Base-by-base conservation (phyloP, 2,113 vertebrate species). In the Burhinus bistriatus region DNA sequence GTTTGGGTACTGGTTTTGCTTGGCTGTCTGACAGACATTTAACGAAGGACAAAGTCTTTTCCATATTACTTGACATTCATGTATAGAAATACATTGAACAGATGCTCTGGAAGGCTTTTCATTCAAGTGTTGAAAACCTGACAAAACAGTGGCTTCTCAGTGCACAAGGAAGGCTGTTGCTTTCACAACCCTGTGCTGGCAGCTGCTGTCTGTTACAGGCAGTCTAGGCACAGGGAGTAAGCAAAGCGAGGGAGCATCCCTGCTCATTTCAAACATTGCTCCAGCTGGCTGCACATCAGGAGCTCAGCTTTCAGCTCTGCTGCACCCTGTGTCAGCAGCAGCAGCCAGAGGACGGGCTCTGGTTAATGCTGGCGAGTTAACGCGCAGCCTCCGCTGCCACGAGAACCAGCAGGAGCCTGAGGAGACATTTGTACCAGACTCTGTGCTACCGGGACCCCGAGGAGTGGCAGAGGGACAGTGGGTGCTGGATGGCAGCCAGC, bases 121-220 rank as follows among this genome's bases (percentile, higher is more conserved):
- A 73, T 40, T 45, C 25, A 49, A 22, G 72, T 2, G 1, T 51
- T 93, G 82, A 54, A 69, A 61, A 54, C 29, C 47, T 49, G 55
- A 36, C 27, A 20, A 20, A 44, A 64, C 0, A 1, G 30, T 42
- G 23, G 49, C 4, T 21, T 29, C 54, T 55, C 1, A 0, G 25
- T 26, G 44, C 44, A 54, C 0, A 0, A 36, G n/a, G 45, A 83
- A 65, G 40, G 36, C 45, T 83, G 70, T 4, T 89, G 64, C 52
- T 61, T 52, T 57, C 82, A 45, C 54, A 83, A 1, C 36, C 49
- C 51, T 0, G 4, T 0, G 12, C 58, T 59, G 85, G 57, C 82
- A 83, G 86, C 82, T 85, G 83, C 72, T 52, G 26, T 13, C 69
- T 73, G 64, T 27, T 30, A 36, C 32, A 3, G 21, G 49, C 75